Evolutionary conservation across 2,113 vertebrate species (phyloP).

Genomic region (Rutilus rutilus): DNA sequence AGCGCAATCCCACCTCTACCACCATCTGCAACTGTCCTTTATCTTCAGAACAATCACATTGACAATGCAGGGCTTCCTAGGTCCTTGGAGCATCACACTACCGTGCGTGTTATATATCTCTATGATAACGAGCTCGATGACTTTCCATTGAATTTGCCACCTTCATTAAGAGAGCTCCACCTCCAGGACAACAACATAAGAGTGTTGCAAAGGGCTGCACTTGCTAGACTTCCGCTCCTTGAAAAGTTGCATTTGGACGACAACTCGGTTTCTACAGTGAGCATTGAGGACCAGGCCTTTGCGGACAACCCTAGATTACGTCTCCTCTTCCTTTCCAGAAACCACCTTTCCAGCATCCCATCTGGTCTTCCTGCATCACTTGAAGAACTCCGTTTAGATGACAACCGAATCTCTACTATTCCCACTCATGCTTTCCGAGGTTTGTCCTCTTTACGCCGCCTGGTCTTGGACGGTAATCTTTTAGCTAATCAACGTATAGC

Average conservation of each 20-base stretch:
- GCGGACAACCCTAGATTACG: slow-evolving; percentile 84
- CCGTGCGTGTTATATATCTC: slow-evolving; percentile 88
- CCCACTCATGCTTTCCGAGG: slow-evolving; percentile 91
- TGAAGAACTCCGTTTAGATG: slow-evolving; percentile 91
- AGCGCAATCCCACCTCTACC: slow-evolving; percentile 87
- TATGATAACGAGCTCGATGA: slow-evolving; percentile 92
- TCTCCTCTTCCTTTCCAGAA: slow-evolving; percentile 90
- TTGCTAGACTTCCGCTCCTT: slow-evolving; percentile 87
- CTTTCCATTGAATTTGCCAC: slow-evolving; percentile 85
- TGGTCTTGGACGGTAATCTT: slow-evolving; percentile 94
- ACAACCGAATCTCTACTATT: slow-evolving; percentile 95
- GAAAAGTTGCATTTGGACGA: slow-evolving; percentile 93
- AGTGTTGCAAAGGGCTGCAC: slow-evolving; percentile 79
- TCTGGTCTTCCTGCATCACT: slow-evolving; percentile 87
- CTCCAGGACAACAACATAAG: slow-evolving; percentile 96
- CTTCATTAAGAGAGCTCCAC: slow-evolving; percentile 88
- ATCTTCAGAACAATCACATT: slow-evolving; percentile 96
- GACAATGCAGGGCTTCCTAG: slow-evolving; percentile 87
- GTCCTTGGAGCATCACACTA: slow-evolving; percentile 78
- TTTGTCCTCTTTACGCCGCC: slow-evolving; percentile 82
- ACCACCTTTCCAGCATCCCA: slow-evolving; percentile 94
- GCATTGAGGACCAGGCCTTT: slow-evolving; percentile 94
- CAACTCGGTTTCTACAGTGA: slow-evolving; percentile 93
- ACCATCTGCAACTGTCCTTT: slow-evolving; percentile 87
- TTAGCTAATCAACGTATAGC: slow-evolving; percentile 94